Base-by-base conservation (phyloP, 2,888 invertebrate species). In the Sarcophaga rosellei region DNA sequence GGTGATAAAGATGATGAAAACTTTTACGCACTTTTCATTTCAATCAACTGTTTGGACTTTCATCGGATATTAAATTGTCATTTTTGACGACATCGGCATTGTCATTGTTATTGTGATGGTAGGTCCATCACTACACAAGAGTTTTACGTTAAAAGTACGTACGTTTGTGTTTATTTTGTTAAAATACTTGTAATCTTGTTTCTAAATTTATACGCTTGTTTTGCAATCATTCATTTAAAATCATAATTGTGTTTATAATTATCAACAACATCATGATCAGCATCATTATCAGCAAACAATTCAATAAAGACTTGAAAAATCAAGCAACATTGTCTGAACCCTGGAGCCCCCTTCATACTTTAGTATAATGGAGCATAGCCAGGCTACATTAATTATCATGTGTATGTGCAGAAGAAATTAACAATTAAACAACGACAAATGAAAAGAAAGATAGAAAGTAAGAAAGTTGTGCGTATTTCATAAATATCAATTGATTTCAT, bases 11-110 rank as follows among this genome's bases (percentile, higher is more conserved):
- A 61, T 15, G 63, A 62, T 66, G 83, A 72, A 45, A 72, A 62
- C 80, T 84, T 86, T 84, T 81, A 86, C 84, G 84, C 86, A 86
- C 86, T 86, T 86, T 86, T 86, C 81, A 81, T 86, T 86, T 84
- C 78, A 84, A 74, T 45, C 68, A 81, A 44, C 44, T 53, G 53
- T 53, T 17, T 35, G 63, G 70, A 86, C 86, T 84, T 84, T 86
- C 84, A 84, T 86, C 86, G 80, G 69, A 59, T 75, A 80, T 80
- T 80, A 76, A 73, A 86, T 77, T 86, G 80, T 86, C 83, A 86
- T 81, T 69, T 53, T 81, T 70, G 81, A 86, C 63, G 74, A 81
- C 76, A 53, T 3, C 17, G 35, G 15, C 53, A 53, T 53, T 17
- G 4, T 53, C 53, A 53, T 53, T 15, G 65, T 74, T 65, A 77